phyloP scores from a whole-genome alignment of 2,797 vertebrate species.

The Peromyscus aztecus region DNA sequence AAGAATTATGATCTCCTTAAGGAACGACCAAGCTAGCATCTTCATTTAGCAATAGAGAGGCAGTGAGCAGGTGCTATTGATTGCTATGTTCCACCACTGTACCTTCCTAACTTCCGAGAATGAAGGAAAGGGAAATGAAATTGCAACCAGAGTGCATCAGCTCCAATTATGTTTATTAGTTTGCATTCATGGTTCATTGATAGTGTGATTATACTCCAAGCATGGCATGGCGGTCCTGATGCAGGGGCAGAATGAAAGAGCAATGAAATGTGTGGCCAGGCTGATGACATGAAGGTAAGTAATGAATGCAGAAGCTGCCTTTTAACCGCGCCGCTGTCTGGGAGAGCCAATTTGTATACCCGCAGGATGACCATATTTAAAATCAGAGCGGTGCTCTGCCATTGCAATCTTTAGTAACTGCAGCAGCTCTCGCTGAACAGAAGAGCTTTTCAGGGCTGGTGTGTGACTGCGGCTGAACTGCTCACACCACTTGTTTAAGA shows the following conservation, averaged over 20 bases:
- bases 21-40: constrained; percentile 20
- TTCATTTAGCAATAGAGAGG: constrained; percentile 69
- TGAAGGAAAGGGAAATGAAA: constrained; percentile 76
- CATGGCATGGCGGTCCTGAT: constrained; percentile 28
- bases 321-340: constrained; percentile 56
- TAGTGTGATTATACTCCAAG: constrained; percentile 73
- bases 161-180: constrained; percentile 80
- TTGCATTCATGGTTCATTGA: constrained; percentile 76
- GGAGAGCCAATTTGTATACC: constrained; percentile 66
- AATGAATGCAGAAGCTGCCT: constrained; percentile 71
- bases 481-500: neutral
- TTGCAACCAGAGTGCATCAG: constrained; percentile 66
- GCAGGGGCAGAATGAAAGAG: constrained; percentile 51
- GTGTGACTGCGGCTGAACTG: neutral
- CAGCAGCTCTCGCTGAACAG: neutral
- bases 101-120: constrained; percentile 54
- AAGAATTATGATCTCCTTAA: constrained; percentile 52
- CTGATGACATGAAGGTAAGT: constrained; percentile 51
- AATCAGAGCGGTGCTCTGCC: constrained; percentile 3
- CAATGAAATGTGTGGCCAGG: constrained; percentile 53
- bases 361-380: constrained; percentile 40
- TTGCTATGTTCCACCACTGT: constrained; percentile 58
- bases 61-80: constrained; percentile 41
- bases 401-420: neutral
- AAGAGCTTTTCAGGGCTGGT: neutral